Evolutionary conservation across 2,113 vertebrate genomes (phyloP), one percentile per base, ranked within the genome.

Genomic region (Takifugu flavidus): DNA sequence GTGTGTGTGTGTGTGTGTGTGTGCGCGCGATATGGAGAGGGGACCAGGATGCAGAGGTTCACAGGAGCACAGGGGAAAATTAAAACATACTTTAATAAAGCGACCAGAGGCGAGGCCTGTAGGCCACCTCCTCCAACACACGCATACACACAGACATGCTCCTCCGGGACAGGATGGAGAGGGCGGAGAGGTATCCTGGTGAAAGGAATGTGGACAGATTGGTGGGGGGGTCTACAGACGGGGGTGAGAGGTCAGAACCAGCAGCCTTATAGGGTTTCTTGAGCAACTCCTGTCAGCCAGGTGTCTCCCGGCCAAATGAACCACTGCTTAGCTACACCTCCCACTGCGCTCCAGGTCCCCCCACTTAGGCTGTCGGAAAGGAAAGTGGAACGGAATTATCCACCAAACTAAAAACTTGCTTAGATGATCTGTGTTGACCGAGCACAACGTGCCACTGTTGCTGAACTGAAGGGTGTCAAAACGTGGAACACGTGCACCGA

Each of bases 11-110:
- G 55, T 57, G 56, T 60, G 28, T 3, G 34, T 39, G 45, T 58
- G 49, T 55, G 56, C 56, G 49, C 62, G 53, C 53, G 59, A 39
- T 44, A 60, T 74, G 11, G 8, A 39, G 6, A 39, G 8, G 34
- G 70, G 62, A 71, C 74, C 64, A 73, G 72, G 74, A 80, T 66
- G 62, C 67, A 74, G 72, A 64, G 73, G 70, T 75, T 77, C 77
- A 62, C 74, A 78, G 78, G 87, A 93, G 70, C 90, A 84, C 83
- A 83, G 87, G 79, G 78, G 72, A 88, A 89, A 94, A 96, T 93
- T 93, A 93, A 95, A 94, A 91, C 92, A 91, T 88, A 82, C 87
- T 88, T 89, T 92, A 92, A 94, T 92, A 93, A 90, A 88, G 86
- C 86, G 86, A 88, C 87, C 86, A 86, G 84, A 85, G 86, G 86